These are phyloP conservation scores for Nysson spinosus DNA, from an alignment of 2,888 invertebrate species.

Conservation along the genomic window DNA sequence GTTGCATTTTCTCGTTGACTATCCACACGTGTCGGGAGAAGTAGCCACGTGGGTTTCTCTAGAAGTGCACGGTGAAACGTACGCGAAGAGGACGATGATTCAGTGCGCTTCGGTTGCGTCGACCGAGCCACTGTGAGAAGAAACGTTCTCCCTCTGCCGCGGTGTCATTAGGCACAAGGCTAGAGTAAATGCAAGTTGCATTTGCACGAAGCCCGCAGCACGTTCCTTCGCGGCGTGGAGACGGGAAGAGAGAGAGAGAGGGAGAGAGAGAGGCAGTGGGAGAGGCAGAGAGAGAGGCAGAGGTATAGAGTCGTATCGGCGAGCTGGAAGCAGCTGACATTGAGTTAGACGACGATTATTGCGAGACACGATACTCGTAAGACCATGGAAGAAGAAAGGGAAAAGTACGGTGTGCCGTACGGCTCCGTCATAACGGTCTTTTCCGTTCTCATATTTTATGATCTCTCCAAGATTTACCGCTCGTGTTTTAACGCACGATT, in stretches of 20 bases:
- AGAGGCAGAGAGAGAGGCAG: conserved; percentile 3
- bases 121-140: conserved; percentile 46
- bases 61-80: conserved; percentile 12
- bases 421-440: not conserved
- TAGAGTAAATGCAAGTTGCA: conserved; percentile 55
- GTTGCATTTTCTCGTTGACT: no score
- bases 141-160: conserved; percentile 52
- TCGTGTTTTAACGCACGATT: no score
- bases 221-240: not conserved
- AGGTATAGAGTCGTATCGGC: conserved; percentile 21
- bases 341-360: conserved; percentile 51
- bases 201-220: conserved; percentile 54
- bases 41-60: conserved; percentile 19
- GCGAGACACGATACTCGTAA: conserved; percentile 53
- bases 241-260: conserved; percentile 6
- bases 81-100: conserved; percentile 32
- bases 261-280: conserved; percentile 12
- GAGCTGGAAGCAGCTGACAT: conserved; percentile 47
- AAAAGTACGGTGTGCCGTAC: conserved; percentile 19
- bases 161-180: conserved; percentile 72
- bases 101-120: conserved; percentile 18
- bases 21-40: conserved; percentile 1
- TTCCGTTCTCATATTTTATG: not conserved
- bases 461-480: not conserved
- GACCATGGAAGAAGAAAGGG: conserved; percentile 6